Percentiles rank a stretch among this genome's conserved stretches.
These are phyloP conservation scores for Peucedramus taeniatus DNA, from an alignment of 2,113 vertebrate species.

Conservation along the genomic window DNA sequence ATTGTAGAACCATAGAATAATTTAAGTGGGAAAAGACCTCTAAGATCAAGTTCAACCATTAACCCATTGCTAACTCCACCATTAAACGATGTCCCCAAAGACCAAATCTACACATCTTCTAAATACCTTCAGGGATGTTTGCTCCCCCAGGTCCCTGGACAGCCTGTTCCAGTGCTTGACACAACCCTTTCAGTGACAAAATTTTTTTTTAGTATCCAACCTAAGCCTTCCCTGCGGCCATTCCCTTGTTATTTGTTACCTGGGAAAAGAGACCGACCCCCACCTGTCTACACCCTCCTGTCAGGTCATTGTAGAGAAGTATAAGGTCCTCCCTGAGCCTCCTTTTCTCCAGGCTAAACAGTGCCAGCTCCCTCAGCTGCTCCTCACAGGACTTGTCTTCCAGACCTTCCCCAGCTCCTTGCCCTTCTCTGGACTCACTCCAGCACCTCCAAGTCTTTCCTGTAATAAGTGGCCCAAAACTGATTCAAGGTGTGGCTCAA, in stretches of 20 bases:
- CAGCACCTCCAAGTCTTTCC: not conserved
- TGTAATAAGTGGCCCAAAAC: too few relatives aligned
- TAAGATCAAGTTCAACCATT: not conserved
- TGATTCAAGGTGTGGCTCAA: too few relatives aligned
- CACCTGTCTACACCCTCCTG: too few relatives aligned
- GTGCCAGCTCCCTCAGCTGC: not conserved
- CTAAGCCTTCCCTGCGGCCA: not conserved
- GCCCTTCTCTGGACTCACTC: fast-evolving
- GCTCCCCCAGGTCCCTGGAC: not conserved
- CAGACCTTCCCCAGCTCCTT: not conserved
- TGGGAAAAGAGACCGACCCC: not conserved
- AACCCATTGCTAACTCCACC: not conserved
- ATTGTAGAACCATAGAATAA: not conserved
- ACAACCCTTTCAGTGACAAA: not conserved
- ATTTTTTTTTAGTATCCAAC: not conserved
- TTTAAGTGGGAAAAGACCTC: not conserved
- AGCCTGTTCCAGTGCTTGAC: not conserved
- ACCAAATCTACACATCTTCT: not conserved
- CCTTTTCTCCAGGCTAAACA: not conserved
- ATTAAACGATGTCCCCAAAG: not conserved
- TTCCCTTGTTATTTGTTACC: not conserved
- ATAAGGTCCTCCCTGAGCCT: not conserved
- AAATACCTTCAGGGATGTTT: not conserved
- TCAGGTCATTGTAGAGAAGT: not conserved
- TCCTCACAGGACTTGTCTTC: not conserved